These are phyloP conservation scores for Mactromeris polynyma DNA, from an alignment of 2,888 invertebrate species.

Conservation along the genomic window DNA sequence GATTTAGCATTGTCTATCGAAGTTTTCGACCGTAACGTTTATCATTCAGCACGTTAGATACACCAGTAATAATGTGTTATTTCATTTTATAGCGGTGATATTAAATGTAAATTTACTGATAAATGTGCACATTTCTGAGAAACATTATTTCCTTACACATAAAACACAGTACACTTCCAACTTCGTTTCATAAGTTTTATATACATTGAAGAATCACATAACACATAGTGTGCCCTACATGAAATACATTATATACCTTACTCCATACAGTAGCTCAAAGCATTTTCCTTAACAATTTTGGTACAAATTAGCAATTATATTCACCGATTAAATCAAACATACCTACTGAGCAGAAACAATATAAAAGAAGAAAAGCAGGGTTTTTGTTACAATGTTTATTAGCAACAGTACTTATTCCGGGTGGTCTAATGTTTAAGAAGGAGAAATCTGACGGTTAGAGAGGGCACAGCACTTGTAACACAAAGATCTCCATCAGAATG, in stretches of 20 bases:
- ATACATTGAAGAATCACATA: neutral
- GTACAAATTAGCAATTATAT: neutral
- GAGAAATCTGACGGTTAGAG: neutral
- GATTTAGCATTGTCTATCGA: neutral
- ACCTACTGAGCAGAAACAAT: neutral
- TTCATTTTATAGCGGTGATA: neutral
- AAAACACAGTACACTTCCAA: neutral
- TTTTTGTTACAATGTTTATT: neutral
- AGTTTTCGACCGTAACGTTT: neutral
- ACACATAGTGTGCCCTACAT: neutral
- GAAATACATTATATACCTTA: neutral
- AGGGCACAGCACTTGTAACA: no score
- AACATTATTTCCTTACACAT: neutral
- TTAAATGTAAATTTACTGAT: neutral
- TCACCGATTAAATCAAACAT: neutral
- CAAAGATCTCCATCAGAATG: no score
- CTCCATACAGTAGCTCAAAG: neutral
- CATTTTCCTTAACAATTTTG: neutral
- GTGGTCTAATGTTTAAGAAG: neutral
- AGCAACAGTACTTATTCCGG: neutral
- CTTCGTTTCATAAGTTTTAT: neutral
- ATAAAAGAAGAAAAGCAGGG: neutral
- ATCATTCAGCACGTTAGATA: neutral
- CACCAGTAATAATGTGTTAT: neutral
- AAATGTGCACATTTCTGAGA: neutral